A percentile compares a stretch with the other conserved stretches of the same genome.
phyloP scores from a whole-genome alignment of 64 coral and sea anemone genomes.

The Dendrophyllia cribrosa region DNA sequence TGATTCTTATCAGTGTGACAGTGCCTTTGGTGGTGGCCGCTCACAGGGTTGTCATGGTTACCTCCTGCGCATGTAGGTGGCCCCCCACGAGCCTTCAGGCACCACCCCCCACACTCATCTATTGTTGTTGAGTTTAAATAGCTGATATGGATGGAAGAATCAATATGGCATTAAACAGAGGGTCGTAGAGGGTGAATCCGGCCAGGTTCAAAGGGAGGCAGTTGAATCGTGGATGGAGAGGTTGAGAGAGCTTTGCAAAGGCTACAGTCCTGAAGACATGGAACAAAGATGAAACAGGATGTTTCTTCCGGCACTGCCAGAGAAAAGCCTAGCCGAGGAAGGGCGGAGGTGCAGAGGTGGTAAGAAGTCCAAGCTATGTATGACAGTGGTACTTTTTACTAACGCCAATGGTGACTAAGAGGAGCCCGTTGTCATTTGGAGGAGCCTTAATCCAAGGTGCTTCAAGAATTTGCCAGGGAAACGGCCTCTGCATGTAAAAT shows the following conservation, averaged over 20 bases:
- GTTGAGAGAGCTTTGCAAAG: conserved; percentile 32
- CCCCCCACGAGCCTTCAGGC: too few relatives aligned
- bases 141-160: too few relatives aligned
- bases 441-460: conserved; percentile 42
- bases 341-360: conserved; percentile 25
- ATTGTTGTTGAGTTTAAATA: too few relatives aligned
- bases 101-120: too few relatives aligned
- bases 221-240: conserved; percentile 61
- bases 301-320: conserved; percentile 63
- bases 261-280: conserved; percentile 49
- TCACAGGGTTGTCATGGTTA: too few relatives aligned
- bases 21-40: too few relatives aligned
- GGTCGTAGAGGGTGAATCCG: conserved; percentile 51
- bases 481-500: conserved; percentile 15
- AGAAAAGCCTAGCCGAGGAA: conserved; percentile 38
- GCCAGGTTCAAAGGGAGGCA: conserved; percentile 49
- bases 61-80: too few relatives aligned
- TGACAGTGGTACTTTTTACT: conserved; percentile 43
- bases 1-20: too few relatives aligned
- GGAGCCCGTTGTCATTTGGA: conserved; percentile 47
- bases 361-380: conserved; percentile 58
- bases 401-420: conserved; percentile 32
- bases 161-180: conserved; percentile 50
- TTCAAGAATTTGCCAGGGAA: conserved; percentile 52
- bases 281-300: conserved; percentile 63